Evolutionary conservation across 1,140 invertebrate species (phyloP).

Genomic region (Nasonia vitripennis): DNA sequence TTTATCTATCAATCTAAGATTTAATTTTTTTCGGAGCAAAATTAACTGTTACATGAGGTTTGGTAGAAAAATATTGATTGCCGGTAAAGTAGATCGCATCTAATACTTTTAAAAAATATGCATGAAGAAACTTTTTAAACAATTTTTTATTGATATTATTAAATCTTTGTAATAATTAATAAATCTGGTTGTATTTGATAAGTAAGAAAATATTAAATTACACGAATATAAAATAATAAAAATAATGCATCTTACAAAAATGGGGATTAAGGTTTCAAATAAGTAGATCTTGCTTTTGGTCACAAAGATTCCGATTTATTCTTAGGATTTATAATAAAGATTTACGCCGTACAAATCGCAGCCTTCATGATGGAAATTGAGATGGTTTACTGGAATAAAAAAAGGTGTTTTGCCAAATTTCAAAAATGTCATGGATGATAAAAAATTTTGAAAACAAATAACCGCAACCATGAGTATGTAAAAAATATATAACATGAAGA

Average conservation of each 20-base stretch:
- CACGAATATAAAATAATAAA: too few relatives aligned
- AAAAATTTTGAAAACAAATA: slow-evolving; percentile 40
- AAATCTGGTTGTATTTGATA: too few relatives aligned
- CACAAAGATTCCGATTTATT: slow-evolving; percentile 43
- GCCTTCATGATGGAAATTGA: slow-evolving; percentile 59
- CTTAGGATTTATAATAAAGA: slow-evolving; percentile 66
- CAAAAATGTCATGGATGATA: slow-evolving; percentile 46
- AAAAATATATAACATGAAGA: slow-evolving; percentile 29
- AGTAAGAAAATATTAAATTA: too few relatives aligned
- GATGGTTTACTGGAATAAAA: slow-evolving; percentile 68
- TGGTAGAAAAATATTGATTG: background rate
- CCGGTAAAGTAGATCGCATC: background rate
- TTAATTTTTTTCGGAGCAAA: too few relatives aligned
- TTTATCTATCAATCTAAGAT: too few relatives aligned
- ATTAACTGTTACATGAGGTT: too few relatives aligned
- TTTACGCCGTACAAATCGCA: slow-evolving; percentile 61
- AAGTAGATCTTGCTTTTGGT: slow-evolving; percentile 10
- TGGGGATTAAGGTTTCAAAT: slow-evolving; percentile 15
- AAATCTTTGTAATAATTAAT: too few relatives aligned
- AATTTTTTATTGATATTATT: too few relatives aligned
- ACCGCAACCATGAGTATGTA: background rate
- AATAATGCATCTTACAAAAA: background rate
- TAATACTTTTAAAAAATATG: too few relatives aligned
- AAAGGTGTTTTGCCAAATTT: slow-evolving; percentile 57
- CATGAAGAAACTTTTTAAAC: too few relatives aligned